phyloP scores from a whole-genome alignment of 2,113 vertebrate species.

The Halcyon malimbica region DNA sequence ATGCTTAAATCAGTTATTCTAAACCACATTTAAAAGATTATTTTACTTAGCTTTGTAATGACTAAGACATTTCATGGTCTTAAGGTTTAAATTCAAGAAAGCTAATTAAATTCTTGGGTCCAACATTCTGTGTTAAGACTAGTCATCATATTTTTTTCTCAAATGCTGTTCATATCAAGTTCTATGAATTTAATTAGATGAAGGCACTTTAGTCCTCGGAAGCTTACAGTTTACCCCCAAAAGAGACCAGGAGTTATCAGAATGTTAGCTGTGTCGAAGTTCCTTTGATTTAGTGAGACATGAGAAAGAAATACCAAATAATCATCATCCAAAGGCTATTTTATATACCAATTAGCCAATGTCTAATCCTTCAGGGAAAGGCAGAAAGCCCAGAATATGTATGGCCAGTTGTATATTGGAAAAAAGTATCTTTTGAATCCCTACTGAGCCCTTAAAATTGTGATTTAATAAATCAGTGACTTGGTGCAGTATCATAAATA shows the following conservation, averaged over 20 bases:
- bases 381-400: not conserved
- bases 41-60: not conserved
- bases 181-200: not conserved
- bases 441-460: not conserved
- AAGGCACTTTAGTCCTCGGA: not conserved
- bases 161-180: not conserved
- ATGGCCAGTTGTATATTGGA: not conserved
- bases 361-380: not conserved
- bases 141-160: not conserved
- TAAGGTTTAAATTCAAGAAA: not conserved
- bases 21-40: not conserved
- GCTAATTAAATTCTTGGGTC: not conserved
- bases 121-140: not conserved
- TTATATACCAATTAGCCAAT: not conserved
- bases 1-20: conserved; percentile 1
- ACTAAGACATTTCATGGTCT: not conserved
- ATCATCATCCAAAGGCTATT: not conserved
- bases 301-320: not conserved
- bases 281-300: not conserved
- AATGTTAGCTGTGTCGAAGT: not conserved
- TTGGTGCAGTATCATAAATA: not conserved
- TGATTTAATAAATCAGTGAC: not conserved
- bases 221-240: not conserved
- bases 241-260: not conserved
- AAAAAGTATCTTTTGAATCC: not conserved